These are phyloP conservation scores for Caenorhabditis macrosperma DNA, from an alignment of 2,888 invertebrate species.

Conservation along the genomic window DNA sequence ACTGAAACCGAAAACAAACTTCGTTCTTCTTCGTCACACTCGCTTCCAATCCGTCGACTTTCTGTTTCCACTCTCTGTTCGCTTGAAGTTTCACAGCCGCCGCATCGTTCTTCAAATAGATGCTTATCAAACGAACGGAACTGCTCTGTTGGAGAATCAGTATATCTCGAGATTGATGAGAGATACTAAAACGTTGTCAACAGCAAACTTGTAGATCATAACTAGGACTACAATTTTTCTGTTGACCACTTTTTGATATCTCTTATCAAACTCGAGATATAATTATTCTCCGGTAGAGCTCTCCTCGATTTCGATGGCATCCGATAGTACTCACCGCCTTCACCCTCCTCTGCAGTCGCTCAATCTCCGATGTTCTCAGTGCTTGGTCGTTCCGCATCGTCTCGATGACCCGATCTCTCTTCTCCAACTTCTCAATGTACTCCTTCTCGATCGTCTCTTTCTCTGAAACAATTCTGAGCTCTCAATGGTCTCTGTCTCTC, in stretches of 20 bases:
- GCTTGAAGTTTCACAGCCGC: slow-evolving; percentile 10
- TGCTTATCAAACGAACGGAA: neutral
- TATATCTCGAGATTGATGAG: too few species aligned
- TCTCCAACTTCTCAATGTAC: slow-evolving; percentile 49
- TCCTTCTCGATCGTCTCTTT: slow-evolving; percentile 48
- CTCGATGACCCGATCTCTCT: slow-evolving; percentile 45
- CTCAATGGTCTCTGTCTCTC: neutral
- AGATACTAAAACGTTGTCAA: too few species aligned
- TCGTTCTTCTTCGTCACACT: slow-evolving; percentile 41
- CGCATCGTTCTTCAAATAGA: slow-evolving; percentile 32
- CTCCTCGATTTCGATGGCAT: too few species aligned
- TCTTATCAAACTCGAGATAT: too few species aligned
- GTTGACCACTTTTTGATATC: too few species aligned
- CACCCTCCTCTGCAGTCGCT: slow-evolving; percentile 42
- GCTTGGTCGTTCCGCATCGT: slow-evolving; percentile 51
- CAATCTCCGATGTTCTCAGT: slow-evolving; percentile 39
- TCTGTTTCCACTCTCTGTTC: slow-evolving; percentile 23
- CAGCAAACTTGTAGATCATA: too few species aligned
- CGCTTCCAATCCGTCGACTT: slow-evolving; percentile 18
- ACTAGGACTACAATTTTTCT: too few species aligned
- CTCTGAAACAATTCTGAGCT: slow-evolving; percentile 20
- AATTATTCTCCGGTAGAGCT: too few species aligned
- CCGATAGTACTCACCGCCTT: slow-evolving; percentile 38
- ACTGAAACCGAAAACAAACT: too few species aligned
- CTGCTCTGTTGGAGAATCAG: too few species aligned